A percentile compares a stretch with the other conserved stretches of the same genome.
phyloP scores from a whole-genome alignment of 2,113 vertebrate species.

The Hippoglossus stenolepis region DNA sequence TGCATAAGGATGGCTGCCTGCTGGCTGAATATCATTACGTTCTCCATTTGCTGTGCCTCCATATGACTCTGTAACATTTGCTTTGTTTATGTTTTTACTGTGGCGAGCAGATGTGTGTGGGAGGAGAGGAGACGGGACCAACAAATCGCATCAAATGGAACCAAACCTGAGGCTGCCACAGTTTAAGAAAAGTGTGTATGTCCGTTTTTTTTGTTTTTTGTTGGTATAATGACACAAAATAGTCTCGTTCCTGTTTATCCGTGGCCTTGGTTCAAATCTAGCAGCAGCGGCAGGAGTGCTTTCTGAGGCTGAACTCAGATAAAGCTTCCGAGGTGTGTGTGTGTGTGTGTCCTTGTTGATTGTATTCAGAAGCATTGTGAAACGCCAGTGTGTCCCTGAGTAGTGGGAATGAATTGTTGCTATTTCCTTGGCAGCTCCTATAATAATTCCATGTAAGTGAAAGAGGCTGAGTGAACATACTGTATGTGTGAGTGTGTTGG shows the following conservation, averaged over 20 bases:
- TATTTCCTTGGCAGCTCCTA: slow-evolving; percentile 23
- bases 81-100: neutral
- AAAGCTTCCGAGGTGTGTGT: neutral
- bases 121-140: too few species aligned
- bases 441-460: slow-evolving; percentile 46
- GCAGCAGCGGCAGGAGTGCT: neutral
- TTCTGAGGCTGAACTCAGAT: neutral
- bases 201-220: too few species aligned
- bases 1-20: slow-evolving; percentile 17
- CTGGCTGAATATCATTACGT: too few species aligned
- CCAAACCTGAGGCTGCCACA: too few species aligned
- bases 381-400: slow-evolving; percentile 25
- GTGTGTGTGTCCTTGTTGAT: slow-evolving; percentile 19
- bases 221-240: too few species aligned
- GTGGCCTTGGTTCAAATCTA: neutral
- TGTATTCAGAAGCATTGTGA: neutral
- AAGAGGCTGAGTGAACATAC: slow-evolving; percentile 24
- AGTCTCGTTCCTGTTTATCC: neutral
- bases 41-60: neutral
- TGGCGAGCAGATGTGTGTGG: too few species aligned
- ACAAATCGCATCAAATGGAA: too few species aligned
- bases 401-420: slow-evolving; percentile 16
- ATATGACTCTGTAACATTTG: neutral
- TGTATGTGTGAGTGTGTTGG: slow-evolving; percentile 26
- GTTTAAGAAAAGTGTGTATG: too few species aligned